A percentile compares a stretch with the other conserved stretches of the same genome.
phyloP scores from a whole-genome alignment of 2,113 vertebrate genomes.

The Platichthys stellatus region DNA sequence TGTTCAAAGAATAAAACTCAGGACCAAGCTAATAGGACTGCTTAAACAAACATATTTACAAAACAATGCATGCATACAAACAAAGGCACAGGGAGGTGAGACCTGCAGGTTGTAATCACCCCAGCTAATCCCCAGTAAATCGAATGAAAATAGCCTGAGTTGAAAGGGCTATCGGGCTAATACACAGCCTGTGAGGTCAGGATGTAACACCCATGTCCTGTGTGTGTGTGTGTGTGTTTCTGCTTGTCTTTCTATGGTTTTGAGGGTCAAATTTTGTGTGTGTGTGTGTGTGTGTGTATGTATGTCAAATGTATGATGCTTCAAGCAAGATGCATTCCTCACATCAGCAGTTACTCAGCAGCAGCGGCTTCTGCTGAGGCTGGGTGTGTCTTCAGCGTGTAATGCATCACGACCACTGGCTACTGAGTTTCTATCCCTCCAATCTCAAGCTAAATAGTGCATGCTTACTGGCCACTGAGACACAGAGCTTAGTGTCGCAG shows the following conservation, averaged over 20 bases:
- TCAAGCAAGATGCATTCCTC: no score
- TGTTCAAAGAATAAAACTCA: no score
- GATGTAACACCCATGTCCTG: slow-evolving; percentile 8
- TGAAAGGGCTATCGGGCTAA: slow-evolving; percentile 20
- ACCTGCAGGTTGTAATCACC: slow-evolving; percentile 51
- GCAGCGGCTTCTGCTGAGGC: no score
- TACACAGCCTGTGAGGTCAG: slow-evolving; percentile 9
- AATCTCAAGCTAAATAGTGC: not conserved
- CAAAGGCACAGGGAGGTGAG: slow-evolving; percentile 1
- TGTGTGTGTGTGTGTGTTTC: not conserved
- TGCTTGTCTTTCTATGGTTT: not conserved
- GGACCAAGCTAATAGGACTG: no score
- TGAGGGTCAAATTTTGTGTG: not conserved
- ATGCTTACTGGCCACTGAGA: not conserved
- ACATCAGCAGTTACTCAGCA: no score
- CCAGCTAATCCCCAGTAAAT: slow-evolving; percentile 68
- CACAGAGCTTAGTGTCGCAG: not conserved
- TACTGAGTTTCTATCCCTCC: not conserved
- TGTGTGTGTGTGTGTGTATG: not conserved
- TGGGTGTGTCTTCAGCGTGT: no score
- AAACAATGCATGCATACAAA: not conserved
- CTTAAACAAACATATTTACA: no score
- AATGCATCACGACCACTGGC: no score
- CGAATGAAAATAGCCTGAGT: slow-evolving; percentile 66
- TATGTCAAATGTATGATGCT: no score